Base-by-base conservation (phyloP, 2,797 vertebrate genomes). In the Lithobates sylvaticus region DNA sequence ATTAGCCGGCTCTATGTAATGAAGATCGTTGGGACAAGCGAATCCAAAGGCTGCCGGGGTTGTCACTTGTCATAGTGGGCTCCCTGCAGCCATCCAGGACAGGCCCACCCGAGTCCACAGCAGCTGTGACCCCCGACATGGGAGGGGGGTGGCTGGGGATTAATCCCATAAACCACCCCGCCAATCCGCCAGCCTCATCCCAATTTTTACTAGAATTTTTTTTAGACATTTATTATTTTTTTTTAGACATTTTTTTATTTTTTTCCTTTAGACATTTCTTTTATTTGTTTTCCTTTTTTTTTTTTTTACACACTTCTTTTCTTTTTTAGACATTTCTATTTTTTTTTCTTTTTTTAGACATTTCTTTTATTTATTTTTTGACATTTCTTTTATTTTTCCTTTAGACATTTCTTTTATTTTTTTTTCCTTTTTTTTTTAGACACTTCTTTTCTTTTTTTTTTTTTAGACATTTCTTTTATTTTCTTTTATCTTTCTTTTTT, bases 61-160 rank as follows among this genome's bases (percentile, higher is more conserved):
- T 64, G 54, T 65, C 76, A 78, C 34, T 26, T 65, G 76, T 78
- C 76, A 39, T 26, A 7, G 34, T 26, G 58, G 13, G 3, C 42
- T n/a, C 42, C 9, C 78, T 69, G 64, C 76, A 73, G 61, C 27
- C 44, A 67, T 65, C 42, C 61, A 77, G 36, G n/a, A 42, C 34
- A 75, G 75, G 69, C 77, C 64, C 44, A 67, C 50, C 78, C 44
- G 9, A 23, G 18, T 61, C 54, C 54, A 61, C 8, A 23, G 69
- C 69, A 85, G 77, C 50, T 85, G 58, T 39, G 70, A 10, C 84
- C 32, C 77, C 78, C 39, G 26, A 76, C 54, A 26, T 34, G 7
- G 36, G 34, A 21, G 39, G 12, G 2, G 12, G 36, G 34, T 21
- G 39, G 10, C 4, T 15, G 15, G 76, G 83, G 47, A 47, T 15